A percentile compares a stretch with the other conserved stretches of the same genome.
Evolutionary conservation across 2,888 invertebrate genomes (phyloP).

Genomic region (Aphelenchoides bicaudatus): DNA sequence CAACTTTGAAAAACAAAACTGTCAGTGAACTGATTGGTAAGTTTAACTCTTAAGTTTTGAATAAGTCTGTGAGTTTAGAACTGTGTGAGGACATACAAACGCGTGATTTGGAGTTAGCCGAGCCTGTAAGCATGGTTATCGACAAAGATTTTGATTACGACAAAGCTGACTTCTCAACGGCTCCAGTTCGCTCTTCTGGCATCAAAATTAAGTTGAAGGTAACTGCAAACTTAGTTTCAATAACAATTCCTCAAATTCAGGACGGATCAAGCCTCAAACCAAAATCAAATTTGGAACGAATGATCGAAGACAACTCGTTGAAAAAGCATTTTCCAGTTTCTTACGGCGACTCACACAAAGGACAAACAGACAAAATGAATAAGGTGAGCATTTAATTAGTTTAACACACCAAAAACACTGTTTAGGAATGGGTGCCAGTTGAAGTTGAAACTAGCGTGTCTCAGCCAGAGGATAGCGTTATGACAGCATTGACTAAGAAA

Average conservation of each 20-base stretch:
- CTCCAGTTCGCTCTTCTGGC: slow-evolving; percentile 9
- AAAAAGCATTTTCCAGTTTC: slow-evolving; percentile 48
- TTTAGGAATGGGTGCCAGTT: slow-evolving; percentile 13
- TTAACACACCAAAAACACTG: background rate
- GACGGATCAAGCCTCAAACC: background rate
- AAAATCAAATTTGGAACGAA: slow-evolving; percentile 10
- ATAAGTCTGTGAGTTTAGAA: slow-evolving; percentile 3
- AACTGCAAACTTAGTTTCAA: background rate
- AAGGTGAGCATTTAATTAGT: background rate
- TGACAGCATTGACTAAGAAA: slow-evolving; percentile 12
- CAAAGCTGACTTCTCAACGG: slow-evolving; percentile 11
- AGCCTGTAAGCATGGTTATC: background rate
- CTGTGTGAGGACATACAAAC: slow-evolving; percentile 9
- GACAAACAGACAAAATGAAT: slow-evolving; percentile 27
- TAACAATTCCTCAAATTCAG: background rate
- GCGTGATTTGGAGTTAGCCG: slow-evolving; percentile 13
- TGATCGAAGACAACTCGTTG: slow-evolving; percentile 30
- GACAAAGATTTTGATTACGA: slow-evolving; percentile 1
- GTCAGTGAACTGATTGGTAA: slow-evolving; percentile 29
- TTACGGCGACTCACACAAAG: slow-evolving; percentile 44
- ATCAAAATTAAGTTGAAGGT: slow-evolving; percentile 12
- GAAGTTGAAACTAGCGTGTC: background rate
- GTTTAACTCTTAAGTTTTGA: slow-evolving; percentile 12
- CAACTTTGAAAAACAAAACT: slow-evolving; percentile 37
- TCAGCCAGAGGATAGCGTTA: background rate